Base-by-base conservation (phyloP, 2,797 vertebrate species). In the Chloroceryle inda region DNA sequence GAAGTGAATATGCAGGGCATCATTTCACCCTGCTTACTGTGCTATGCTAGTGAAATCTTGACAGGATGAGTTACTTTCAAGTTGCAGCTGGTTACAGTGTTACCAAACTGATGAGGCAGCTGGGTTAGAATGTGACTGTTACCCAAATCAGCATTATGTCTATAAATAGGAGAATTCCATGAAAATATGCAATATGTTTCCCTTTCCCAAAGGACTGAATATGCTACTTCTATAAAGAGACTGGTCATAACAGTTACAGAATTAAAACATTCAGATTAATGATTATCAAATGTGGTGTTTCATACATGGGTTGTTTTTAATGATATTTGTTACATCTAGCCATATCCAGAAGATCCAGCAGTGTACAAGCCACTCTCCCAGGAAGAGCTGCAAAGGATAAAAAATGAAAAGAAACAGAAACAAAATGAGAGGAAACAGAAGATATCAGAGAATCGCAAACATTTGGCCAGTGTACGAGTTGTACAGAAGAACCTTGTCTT, bases 391-490 rank as follows among this genome's bases (percentile, higher is more conserved):
- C 99, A 99, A 97, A 99, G 99, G 98, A 99, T 99, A 99, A 99
- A 99, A 98, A 99, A 99, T 71, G 99, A 99, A 98, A 99, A 99
- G 98, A 99, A 99, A 97, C 99, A 99, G 97, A 99, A 99, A 98
- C 99, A 99, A 98, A 99, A 99, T 22, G 99, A 99, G 96, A 99
- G 99, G 96, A 99, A 99, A 98, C 99, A 99, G 98, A 99, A 99
- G 98, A 99, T 99, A 98, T 99, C 99, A 97, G 99, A 99, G 98
- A 99, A 99, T 97, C 99, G 99, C 92, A 99, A 99, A 96, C 99
- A 99, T 92, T 98, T 99, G 98, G 99, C 99, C 96, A 99, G 99
- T 50, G 99, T 99, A 92, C 98, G 99, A 62, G 99, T 99, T 94
- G 99, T 99, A 98, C 99, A 99, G 98, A 99, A 99, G 98, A 99